phyloP scores from a whole-genome alignment of 1,140 invertebrate genomes.

The Matsumurasca onukii region DNA sequence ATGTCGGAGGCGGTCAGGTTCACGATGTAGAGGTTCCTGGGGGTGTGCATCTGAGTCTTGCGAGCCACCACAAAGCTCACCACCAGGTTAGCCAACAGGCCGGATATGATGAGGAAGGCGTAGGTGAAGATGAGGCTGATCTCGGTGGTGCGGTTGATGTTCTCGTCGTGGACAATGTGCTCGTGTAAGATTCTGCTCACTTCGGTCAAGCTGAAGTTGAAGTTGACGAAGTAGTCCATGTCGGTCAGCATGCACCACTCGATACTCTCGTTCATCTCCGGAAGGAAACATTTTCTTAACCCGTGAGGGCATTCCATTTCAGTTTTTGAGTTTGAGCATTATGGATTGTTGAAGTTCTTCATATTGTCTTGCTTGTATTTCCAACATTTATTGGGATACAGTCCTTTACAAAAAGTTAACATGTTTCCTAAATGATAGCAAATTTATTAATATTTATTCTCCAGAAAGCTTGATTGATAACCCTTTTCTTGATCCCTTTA shows the following conservation, averaged over 20 bases:
- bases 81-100: constrained; percentile 46
- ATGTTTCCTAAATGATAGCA: too few species aligned
- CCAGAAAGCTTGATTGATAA: too few species aligned
- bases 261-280: neutral
- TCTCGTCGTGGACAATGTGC: constrained; percentile 35
- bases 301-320: constrained; percentile 5
- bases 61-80: constrained; percentile 50
- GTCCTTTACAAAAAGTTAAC: too few species aligned
- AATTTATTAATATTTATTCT: too few species aligned
- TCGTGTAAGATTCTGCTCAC: constrained; percentile 39
- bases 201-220: constrained; percentile 43
- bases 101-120: constrained; percentile 38
- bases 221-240: constrained; percentile 6
- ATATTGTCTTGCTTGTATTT: neutral
- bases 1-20: constrained; percentile 61
- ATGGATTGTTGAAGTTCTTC: neutral
- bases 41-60: constrained; percentile 52
- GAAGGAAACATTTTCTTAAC: neutral
- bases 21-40: constrained; percentile 61
- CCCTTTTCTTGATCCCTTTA: too few species aligned
- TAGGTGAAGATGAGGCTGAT: constrained; percentile 40
- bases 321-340: too few species aligned
- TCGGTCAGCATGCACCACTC: neutral
- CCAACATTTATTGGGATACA: neutral
- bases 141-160: constrained; percentile 37